Evolutionary conservation across 92 coral and sea anemone species (phyloP), one percentile per base, ranked within the genome.

Genomic region (Phenganax stokvisi): DNA sequence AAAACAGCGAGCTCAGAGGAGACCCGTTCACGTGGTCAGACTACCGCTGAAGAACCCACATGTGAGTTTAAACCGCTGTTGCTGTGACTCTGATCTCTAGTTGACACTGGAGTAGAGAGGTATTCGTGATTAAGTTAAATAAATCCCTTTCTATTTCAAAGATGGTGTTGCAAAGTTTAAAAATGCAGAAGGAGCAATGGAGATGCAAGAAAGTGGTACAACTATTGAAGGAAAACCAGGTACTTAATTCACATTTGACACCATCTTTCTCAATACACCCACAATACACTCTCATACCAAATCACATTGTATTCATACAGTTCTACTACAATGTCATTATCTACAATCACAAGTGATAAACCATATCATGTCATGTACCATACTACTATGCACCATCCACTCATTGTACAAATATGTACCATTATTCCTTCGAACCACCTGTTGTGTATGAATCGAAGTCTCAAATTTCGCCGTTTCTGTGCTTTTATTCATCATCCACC

Each of bases 41-140:
- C 73, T n/a, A 68, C 73, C 10, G 73, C 73, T 68, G 73, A 68
- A 37, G 54, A 30, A 68, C 73, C 47, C 54, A 20, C 53, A 68
- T 29, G 73, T 68, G 29, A 68, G 73, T 68, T 28, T 37, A 37
- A 37, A 37, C 47, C 47, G 47, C 47, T 37, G 2, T 37, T 37
- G 47, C 3, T 37, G 5, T 5, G 47, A 37, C 47, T 37, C 47
- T 37, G 47, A 37, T 37, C 47, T 12, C 25, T 61, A 15, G 67
- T 8, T 61, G n/a, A 61, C 27, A 8, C 67, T 61, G n/a, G 67
- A n/a, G 8, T 8, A 6, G 8, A n/a, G 25, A 15, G 7, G 8
- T 28, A 61, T 61, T 12, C 7, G 8, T 8, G 25, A 17, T 61
- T 61, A 7, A 68, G 9, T 11, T 10, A 9, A 27, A 0, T n/a